Base-by-base conservation (phyloP, 2,888 invertebrate species). In the Synergus laeviventris region DNA sequence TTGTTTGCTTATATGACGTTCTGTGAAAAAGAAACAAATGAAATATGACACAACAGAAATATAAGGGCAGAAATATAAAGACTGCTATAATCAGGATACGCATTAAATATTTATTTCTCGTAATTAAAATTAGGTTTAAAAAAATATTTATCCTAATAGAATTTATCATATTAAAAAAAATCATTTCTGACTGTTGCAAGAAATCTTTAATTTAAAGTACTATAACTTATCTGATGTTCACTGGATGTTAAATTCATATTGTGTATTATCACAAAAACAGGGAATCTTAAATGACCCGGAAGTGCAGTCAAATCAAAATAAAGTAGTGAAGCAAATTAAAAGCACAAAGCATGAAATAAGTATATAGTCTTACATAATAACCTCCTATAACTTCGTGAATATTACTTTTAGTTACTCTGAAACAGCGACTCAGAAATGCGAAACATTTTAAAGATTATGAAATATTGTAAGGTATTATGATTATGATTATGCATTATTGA, bases 401-500 rank as follows among this genome's bases (percentile, higher is more conserved):
- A 70, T 70, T 70, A 31, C 31, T 54, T 70, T 70, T 70, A 70
- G 45, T 54, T n/a, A 49, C 36, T 49, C 70, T 70, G 31, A 9
- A 70, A 16, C n/a, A 70, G 49, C 49, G 70, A 54, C 49, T 70
- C n/a, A n/a, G 45, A 49, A 70, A 70, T 49, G 45, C 31, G 70
- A 49, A 54, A 45, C 31, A 45, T 31, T 70, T 70, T 12, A 70
- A 70, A 11, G 45, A 49, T 70, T 70, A 49, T 70, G 49, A 70
- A 49, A 74, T 75, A 83, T 80, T 82, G 80, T 80, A 75, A 82
- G 80, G 81, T 80, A 83, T 82, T 82, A 87, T 85, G 85, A 86
- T 87, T 87, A 87, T 87, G 86, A 70, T 70, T 70, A 70, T 70
- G 31, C 82, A 87, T 88, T 88, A 89, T 88, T 88, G 82, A 88